These are phyloP conservation scores for Agriopis aurantiaria DNA, from an alignment of 2,888 invertebrate genomes.

Conservation along the genomic window DNA sequence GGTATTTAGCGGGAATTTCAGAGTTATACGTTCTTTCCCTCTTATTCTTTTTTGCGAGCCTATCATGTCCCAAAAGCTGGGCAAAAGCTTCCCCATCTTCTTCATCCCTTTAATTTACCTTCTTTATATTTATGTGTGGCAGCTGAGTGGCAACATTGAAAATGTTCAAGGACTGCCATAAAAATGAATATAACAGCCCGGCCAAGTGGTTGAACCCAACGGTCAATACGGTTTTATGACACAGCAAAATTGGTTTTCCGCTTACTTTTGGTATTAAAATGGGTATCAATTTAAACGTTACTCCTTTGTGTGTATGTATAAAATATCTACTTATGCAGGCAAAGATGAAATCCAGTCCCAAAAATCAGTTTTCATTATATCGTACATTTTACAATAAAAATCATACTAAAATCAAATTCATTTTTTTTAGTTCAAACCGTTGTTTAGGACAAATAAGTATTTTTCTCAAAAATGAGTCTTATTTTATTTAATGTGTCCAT, in stretches of 20 bases:
- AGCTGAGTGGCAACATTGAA: conserved; percentile 46
- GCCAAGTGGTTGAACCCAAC: conserved; percentile 44
- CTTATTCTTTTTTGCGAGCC: conserved; percentile 1
- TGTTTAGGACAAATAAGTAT: no score
- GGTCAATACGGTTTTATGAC: conserved; percentile 57
- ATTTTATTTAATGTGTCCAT: no score
- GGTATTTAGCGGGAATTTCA: no score
- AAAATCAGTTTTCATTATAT: not conserved
- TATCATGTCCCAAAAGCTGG: no score
- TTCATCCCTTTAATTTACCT: no score
- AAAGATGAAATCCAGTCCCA: not conserved
- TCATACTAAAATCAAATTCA: no score
- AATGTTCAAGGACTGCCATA: conserved; percentile 50
- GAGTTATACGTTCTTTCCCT: not conserved
- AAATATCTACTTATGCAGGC: no score
- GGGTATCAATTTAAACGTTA: conserved; percentile 39
- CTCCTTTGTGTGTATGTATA: not conserved
- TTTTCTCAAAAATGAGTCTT: no score
- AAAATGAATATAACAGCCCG: conserved; percentile 51
- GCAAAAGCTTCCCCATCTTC: no score
- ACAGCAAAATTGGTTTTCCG: conserved; percentile 53
- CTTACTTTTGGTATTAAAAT: conserved; percentile 51
- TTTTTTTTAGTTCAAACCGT: no score
- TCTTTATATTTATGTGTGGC: conserved; percentile 43
- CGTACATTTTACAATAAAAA: not conserved